A percentile compares a stretch with the other conserved stretches of the same genome.
phyloP scores from a whole-genome alignment of 2,797 vertebrate genomes.

The Danio aesculapii region DNA sequence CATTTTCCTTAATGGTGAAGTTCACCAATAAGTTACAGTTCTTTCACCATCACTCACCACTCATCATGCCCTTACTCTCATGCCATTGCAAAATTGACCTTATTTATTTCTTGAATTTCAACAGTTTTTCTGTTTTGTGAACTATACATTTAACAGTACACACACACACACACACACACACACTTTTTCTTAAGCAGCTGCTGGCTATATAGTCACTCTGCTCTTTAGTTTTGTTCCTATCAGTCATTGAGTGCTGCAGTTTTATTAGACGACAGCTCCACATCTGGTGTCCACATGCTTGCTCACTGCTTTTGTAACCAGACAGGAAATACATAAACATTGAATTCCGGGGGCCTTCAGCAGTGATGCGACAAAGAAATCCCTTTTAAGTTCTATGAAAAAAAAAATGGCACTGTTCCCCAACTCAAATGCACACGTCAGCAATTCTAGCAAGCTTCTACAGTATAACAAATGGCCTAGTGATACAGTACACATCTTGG shows the following conservation, averaged over 20 bases:
- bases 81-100: too few species aligned
- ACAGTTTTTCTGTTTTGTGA: neutral
- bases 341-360: neutral
- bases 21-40: too few species aligned
- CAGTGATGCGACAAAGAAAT: neutral
- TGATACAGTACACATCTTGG: constrained; percentile 47
- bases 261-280: constrained; percentile 4
- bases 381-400: neutral
- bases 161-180: too few species aligned
- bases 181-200: neutral
- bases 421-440: constrained; percentile 29
- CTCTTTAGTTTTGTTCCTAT: neutral
- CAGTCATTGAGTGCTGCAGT: neutral
- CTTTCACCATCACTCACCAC: too few species aligned
- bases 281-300: constrained; percentile 20
- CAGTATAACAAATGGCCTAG: constrained; percentile 30
- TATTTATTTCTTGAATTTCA: too few species aligned
- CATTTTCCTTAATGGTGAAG: too few species aligned
- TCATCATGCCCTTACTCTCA: too few species aligned
- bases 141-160: neutral
- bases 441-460: constrained; percentile 46
- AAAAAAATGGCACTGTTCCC: neutral
- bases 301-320: constrained; percentile 12
- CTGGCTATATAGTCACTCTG: constrained; percentile 34
- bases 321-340: constrained; percentile 12